phyloP scores from a whole-genome alignment of 2,113 vertebrate species.

The Pterophyllum scalare region DNA sequence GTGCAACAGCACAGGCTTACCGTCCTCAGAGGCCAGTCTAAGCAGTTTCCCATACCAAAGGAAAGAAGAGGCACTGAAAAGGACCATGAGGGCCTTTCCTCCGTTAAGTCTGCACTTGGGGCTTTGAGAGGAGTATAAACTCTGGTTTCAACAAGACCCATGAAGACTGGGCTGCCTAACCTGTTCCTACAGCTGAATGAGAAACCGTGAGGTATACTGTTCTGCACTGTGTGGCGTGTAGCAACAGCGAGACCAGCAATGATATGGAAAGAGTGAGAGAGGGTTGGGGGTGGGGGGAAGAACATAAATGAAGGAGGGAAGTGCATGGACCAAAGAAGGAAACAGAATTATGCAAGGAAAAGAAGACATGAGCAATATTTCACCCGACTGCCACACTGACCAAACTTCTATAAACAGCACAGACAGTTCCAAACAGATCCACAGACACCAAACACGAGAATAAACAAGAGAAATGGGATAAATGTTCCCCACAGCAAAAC shows the following conservation, averaged over 20 bases:
- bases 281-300: background rate
- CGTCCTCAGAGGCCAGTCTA: conserved; percentile 90
- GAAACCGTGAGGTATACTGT: background rate
- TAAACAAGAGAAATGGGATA: conserved; percentile 9
- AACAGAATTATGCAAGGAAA: conserved; percentile 61
- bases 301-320: conserved; percentile 36
- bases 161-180: conserved; percentile 53
- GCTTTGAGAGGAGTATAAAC: conserved; percentile 80
- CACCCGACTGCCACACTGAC: conserved; percentile 32
- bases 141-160: conserved; percentile 78
- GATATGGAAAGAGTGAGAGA: background rate
- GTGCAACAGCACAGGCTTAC: conserved; percentile 75
- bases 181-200: background rate
- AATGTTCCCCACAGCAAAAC: background rate
- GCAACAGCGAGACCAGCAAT: background rate
- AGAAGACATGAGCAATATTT: conserved; percentile 33
- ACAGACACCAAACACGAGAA: background rate
- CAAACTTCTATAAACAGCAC: conserved; percentile 30
- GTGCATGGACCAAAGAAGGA: conserved; percentile 22
- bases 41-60: conserved; percentile 91
- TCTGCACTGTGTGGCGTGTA: background rate
- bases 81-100: conserved; percentile 80
- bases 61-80: conserved; percentile 66
- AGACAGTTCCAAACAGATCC: background rate
- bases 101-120: conserved; percentile 74